Base-by-base conservation (phyloP, 2,113 vertebrate species). In the Gasterosteus aculeatus region DNA sequence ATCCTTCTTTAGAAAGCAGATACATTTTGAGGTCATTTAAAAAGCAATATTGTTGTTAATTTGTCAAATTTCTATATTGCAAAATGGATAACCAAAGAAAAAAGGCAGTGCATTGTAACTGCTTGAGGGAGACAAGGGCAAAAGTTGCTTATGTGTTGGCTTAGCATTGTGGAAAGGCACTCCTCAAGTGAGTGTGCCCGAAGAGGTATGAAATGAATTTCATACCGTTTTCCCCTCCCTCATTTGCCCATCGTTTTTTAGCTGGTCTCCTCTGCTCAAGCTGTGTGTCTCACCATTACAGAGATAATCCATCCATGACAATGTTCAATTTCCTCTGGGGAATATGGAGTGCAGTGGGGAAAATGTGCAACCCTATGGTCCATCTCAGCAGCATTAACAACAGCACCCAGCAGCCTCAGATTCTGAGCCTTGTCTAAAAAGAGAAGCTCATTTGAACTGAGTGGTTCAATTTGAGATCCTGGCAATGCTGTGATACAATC, bases 151-250 rank as follows among this genome's bases (percentile, higher is more conserved):
- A 80, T 88, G 63, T 85, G 66, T 81, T 68, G 75, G 84, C 65
- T 84, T 85, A 86, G 85, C 74, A 80, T 84, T 87, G 81, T 29
- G 26, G 75, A 85, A 87, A 87, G 73, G 26, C 80, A 57, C 80
- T 91, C 83, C 70, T 87, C 62, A 80, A 88, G 82, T 87, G 71
- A 96, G 93, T 91, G 95, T 96, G 96, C 96, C 96, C 97, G 95
- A 97, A 96, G 95, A 96, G 96, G 95, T 97, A 98, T 97, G 96
- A 99, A 98, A 98, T 98, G 93, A 95, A 98, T 98, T 98, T 97
- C 95, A 96, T 96, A 97, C 96, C 95, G 94, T 95, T 95, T 95
- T 93, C 94, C 95, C 94, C 94, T 96, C 95, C 96, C 95, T 96
- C 95, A 96, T 96, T 97, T 93, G 83, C 91, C 78, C 87, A 77